Conservation (phyloP, 2,113 vertebrate genomes). For the Isichthys henryi region DNA sequence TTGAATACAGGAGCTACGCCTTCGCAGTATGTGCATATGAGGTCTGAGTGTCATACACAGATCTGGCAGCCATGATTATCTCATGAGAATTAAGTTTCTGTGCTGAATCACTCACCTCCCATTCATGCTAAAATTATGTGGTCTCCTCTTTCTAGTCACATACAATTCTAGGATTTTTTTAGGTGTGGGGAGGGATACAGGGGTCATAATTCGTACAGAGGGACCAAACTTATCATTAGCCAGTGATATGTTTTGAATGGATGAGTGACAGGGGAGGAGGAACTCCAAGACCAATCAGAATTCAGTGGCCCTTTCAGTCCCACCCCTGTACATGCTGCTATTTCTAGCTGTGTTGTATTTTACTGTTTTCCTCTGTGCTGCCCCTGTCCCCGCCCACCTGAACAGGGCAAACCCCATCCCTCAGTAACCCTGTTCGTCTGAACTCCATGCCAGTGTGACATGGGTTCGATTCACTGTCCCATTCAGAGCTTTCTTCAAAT, state of each 20-base stretch:
- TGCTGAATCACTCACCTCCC: not conserved
- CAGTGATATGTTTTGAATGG: not conserved
- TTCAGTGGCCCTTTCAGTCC: not conserved
- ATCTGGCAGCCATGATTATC: not conserved
- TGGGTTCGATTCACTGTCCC: not conserved
- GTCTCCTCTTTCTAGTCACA: not conserved
- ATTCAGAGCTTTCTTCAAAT: not conserved
- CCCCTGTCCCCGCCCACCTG: not conserved
- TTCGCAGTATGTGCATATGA: not conserved
- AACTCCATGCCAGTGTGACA: not conserved
- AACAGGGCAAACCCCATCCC: not conserved
- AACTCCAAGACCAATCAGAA: not conserved
- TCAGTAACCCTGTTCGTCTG: not conserved
- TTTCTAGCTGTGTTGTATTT: not conserved
- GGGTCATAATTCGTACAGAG: not conserved
- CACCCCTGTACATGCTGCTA: not conserved
- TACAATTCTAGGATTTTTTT: not conserved
- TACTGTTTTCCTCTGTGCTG: not conserved
- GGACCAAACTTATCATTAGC: not conserved
- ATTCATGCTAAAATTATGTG: not conserved
- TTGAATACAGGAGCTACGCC: not conserved
- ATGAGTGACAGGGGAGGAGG: not conserved
- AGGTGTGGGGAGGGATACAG: not conserved
- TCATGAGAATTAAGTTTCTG: not conserved
- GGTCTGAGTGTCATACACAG: not conserved